These are phyloP conservation scores for Caenorhabditis zanzibari DNA, from an alignment of 2,888 invertebrate species.

Conservation along the genomic window DNA sequence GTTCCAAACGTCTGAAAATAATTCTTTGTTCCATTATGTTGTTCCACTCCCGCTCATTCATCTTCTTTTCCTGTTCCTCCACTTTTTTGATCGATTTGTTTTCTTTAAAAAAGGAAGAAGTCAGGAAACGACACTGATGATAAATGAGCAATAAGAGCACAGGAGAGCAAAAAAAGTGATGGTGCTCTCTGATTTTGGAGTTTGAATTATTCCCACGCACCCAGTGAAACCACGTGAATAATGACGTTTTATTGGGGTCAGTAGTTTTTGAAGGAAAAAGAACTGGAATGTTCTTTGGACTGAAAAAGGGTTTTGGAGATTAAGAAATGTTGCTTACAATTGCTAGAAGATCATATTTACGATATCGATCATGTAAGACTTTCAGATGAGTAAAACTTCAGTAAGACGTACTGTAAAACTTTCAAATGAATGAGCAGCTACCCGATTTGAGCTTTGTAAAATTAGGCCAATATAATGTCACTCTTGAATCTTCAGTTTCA, in stretches of 20 bases:
- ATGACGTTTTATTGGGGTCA: conserved; percentile 19
- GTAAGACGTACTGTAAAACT: too few relatives aligned
- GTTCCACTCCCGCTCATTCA: not conserved
- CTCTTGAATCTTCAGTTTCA: too few relatives aligned
- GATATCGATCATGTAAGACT: too few relatives aligned
- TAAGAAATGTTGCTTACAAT: too few relatives aligned
- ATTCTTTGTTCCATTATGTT: not conserved
- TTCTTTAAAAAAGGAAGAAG: not conserved
- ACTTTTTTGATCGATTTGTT: conserved; percentile 6
- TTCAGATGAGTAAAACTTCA: too few relatives aligned
- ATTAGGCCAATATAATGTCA: too few relatives aligned
- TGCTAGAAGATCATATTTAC: too few relatives aligned
- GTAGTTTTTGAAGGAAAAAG: not conserved
- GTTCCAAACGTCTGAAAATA: not conserved
- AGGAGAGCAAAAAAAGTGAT: not conserved
- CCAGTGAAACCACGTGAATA: conserved; percentile 30
- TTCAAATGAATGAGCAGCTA: too few relatives aligned
- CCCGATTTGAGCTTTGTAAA: too few relatives aligned
- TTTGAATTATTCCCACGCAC: conserved; percentile 29
- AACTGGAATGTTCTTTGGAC: not conserved
- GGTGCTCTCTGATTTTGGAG: conserved; percentile 2
- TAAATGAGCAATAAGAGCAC: conserved; percentile 36
- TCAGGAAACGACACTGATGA: conserved; percentile 42
- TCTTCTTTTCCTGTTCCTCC: not conserved
- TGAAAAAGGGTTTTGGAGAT: not conserved